Base-by-base conservation (phyloP, 2,797 vertebrate genomes). In the Pangasius krempfi region DNA sequence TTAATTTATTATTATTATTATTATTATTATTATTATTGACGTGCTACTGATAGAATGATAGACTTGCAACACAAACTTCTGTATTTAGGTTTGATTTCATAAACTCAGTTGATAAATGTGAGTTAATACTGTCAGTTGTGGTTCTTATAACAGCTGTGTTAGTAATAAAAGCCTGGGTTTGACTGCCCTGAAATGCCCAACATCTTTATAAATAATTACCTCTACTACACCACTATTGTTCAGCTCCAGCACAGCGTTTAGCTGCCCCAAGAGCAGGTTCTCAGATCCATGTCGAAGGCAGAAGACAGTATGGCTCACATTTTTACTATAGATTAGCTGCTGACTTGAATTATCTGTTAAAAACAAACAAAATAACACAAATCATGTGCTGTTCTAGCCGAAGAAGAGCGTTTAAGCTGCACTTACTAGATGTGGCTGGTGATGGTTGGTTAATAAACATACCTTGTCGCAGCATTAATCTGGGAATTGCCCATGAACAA, bases 261-360 rank as follows among this genome's bases (percentile, higher is more conserved):
- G 91, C 0, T 93, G 95, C 30, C 96, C 96, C 0, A 96, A 68
- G 56, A 94, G 95, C 20, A 96, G 44, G 37, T 93, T 93, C 2
- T 85, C 91, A 0, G 90, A 90, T 20, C 92, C 92, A 0, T 93
- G 92, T 3, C 89, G 22, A 18, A 93, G 93, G 22, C 88, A 94
- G 1, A 96, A 88, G 0, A 96, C 93, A 0, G 87, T 95, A 68
- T 94, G 91, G 1, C 92, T 94, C 75, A 95, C 94, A 30, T 12
- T 0, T 5, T 20, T 85, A 2, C 37, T 22, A 68, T 95, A 94
- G 1, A 56, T 0, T 78, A 93, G 75, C 18, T 4, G 89, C 33
- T 6, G 47, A 2, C 0, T 22, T 80, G 20, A 64, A 79, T 30
- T n/a, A 70, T 87, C 92, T 91, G 54, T 25, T 37, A 37, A 75